Percentiles rank a stretch among this genome's conserved stretches.
phyloP scores from a whole-genome alignment of 2,888 invertebrate species.

The Volucella inflata region DNA sequence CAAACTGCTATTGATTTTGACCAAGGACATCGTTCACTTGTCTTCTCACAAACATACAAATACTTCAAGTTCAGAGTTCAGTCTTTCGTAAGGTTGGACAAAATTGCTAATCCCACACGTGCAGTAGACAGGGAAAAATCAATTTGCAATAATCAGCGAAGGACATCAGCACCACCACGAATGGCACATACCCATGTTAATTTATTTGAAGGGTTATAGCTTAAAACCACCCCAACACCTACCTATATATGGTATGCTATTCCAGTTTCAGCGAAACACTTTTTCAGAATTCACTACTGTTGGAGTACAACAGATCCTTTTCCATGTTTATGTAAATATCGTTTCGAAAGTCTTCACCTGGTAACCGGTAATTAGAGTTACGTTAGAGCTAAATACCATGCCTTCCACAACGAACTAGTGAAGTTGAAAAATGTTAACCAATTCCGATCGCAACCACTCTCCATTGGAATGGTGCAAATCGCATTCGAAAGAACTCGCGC shows the following conservation, averaged over 20 bases:
- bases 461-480: background rate
- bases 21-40: slow-evolving; percentile 22
- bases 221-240: background rate
- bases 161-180: slow-evolving; percentile 50
- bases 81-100: background rate
- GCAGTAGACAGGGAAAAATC: slow-evolving; percentile 55
- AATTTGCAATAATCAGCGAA: slow-evolving; percentile 63
- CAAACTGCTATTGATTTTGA: slow-evolving; percentile 38
- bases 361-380: slow-evolving; percentile 73
- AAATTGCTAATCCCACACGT: background rate
- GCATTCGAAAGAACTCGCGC: background rate
- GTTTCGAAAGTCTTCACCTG: background rate
- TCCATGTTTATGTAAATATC: slow-evolving; percentile 20
- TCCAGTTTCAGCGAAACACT: slow-evolving; percentile 35
- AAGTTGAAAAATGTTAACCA: slow-evolving; percentile 7
- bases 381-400: slow-evolving; percentile 41
- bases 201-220: slow-evolving; percentile 45
- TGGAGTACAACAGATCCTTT: slow-evolving; percentile 34
- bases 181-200: slow-evolving; percentile 56
- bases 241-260: background rate
- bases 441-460: background rate
- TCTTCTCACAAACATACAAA: background rate
- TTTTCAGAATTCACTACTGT: slow-evolving; percentile 48
- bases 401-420: slow-evolving; percentile 18
- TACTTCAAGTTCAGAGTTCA: slow-evolving; percentile 1